These are phyloP conservation scores for Cyanocitta stelleri DNA, from an alignment of 2,113 vertebrate species.

Conservation along the genomic window DNA sequence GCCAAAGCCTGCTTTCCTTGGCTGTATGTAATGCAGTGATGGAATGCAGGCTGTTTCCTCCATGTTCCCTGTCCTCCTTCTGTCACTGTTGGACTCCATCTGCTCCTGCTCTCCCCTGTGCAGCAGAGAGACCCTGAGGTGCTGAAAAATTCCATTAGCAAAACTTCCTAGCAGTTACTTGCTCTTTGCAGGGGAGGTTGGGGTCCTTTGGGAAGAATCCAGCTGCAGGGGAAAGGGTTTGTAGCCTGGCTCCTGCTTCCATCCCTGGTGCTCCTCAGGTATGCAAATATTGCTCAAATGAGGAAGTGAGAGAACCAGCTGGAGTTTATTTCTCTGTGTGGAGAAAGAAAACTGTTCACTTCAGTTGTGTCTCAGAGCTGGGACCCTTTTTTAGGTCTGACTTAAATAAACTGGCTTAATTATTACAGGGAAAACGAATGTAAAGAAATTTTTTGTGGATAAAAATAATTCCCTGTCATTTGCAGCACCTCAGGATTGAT, in stretches of 20 bases:
- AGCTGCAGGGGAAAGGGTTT: neutral
- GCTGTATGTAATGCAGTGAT: fast-evolving
- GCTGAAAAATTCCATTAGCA: neutral
- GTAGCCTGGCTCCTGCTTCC: neutral
- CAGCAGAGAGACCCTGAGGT: neutral
- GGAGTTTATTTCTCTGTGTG: neutral
- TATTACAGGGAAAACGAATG: fast-evolving
- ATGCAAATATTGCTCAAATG: neutral
- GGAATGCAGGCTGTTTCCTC: neutral
- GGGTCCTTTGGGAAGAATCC: neutral
- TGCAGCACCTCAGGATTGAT: neutral
- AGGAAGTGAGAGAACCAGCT: neutral
- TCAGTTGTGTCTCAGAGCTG: neutral
- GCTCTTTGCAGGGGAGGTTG: neutral
- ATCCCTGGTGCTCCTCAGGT: neutral
- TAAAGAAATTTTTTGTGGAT: neutral
- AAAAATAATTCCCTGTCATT: neutral
- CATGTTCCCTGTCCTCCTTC: neutral
- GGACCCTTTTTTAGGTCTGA: neutral
- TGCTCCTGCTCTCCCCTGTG: neutral
- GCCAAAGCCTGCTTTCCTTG: neutral
- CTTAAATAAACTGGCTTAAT: neutral
- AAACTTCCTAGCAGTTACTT: neutral
- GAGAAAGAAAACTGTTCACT: neutral
- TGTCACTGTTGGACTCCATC: neutral